These are phyloP conservation scores for Catajapyx aquilonaris DNA, from an alignment of 1,140 invertebrate genomes.

Conservation along the genomic window DNA sequence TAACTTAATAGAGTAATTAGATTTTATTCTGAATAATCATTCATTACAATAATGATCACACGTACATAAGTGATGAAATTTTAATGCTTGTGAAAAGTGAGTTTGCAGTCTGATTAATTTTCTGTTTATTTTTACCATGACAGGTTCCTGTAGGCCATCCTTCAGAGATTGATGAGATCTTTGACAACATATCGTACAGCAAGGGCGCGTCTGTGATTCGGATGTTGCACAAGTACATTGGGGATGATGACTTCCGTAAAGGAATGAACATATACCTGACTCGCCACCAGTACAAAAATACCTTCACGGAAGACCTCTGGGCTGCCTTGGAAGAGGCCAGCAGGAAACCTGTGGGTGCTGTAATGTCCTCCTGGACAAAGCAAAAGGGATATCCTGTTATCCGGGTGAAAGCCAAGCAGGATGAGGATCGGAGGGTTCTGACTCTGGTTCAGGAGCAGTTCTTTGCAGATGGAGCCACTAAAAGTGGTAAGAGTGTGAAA, in stretches of 20 bases:
- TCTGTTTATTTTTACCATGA: too few relatives aligned
- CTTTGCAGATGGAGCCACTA: constrained; percentile 47
- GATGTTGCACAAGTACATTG: constrained; percentile 92
- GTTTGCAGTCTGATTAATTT: too few relatives aligned
- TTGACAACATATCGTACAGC: constrained; percentile 86
- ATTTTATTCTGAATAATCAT: too few relatives aligned
- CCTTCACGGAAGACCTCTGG: constrained; percentile 90
- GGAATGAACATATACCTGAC: constrained; percentile 87
- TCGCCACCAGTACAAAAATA: constrained; percentile 72
- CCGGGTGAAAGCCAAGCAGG: constrained; percentile 23
- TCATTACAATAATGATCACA: too few relatives aligned
- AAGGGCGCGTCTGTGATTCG: constrained; percentile 86
- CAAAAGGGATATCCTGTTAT: constrained; percentile 78
- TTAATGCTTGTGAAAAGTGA: too few relatives aligned
- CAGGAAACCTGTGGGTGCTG: constrained; percentile 64
- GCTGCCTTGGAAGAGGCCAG: constrained; percentile 67
- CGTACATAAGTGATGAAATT: too few relatives aligned
- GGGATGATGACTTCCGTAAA: constrained; percentile 79
- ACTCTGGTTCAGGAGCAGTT: constrained; percentile 67
- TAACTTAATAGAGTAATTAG: too few relatives aligned
- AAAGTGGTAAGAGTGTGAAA: constrained; percentile 12
- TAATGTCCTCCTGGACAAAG: constrained; percentile 90
- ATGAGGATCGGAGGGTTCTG: constrained; percentile 34
- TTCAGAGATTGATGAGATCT: constrained; percentile 83
- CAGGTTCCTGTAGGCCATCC: constrained; percentile 60